Conservation (phyloP, 2,888 invertebrate species). For the Busseola fusca region DNA sequence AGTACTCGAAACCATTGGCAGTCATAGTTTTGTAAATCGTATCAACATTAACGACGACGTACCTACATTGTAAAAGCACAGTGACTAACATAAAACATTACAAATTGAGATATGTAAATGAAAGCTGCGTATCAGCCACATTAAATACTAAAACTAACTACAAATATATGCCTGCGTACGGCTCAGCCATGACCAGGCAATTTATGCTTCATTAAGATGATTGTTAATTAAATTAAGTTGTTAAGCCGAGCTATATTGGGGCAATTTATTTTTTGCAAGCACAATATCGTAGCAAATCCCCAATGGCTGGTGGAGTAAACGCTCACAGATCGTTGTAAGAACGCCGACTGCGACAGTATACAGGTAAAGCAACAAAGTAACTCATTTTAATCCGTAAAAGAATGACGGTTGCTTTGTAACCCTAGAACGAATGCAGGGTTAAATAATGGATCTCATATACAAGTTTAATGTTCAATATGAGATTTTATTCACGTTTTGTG, state of each 20-base stretch:
- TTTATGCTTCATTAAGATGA: constrained; percentile 53
- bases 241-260: constrained; percentile 45
- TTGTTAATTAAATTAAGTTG: constrained; percentile 58
- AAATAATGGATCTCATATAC: constrained; percentile 67
- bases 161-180: constrained; percentile 23
- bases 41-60: constrained; percentile 12
- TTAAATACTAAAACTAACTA: constrained; percentile 37
- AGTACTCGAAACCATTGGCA: not conserved
- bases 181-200: constrained; percentile 35
- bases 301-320: constrained; percentile 52
- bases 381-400: constrained; percentile 80
- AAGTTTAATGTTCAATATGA: constrained; percentile 63
- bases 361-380: constrained; percentile 77
- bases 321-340: constrained; percentile 48
- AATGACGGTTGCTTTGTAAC: constrained; percentile 76
- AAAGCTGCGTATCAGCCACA: constrained; percentile 16
- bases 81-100: not conserved
- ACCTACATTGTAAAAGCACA: not conserved
- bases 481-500: constrained; percentile 41
- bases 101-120: constrained; percentile 36
- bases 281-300: constrained; percentile 66
- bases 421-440: constrained; percentile 70
- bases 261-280: constrained; percentile 53
- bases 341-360: constrained; percentile 59
- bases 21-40: not conserved